Percentiles rank a stretch among this genome's conserved stretches.
Evolutionary conservation across 2,888 invertebrate genomes (phyloP).

Genomic region (Carterocephalus palaemon): DNA sequence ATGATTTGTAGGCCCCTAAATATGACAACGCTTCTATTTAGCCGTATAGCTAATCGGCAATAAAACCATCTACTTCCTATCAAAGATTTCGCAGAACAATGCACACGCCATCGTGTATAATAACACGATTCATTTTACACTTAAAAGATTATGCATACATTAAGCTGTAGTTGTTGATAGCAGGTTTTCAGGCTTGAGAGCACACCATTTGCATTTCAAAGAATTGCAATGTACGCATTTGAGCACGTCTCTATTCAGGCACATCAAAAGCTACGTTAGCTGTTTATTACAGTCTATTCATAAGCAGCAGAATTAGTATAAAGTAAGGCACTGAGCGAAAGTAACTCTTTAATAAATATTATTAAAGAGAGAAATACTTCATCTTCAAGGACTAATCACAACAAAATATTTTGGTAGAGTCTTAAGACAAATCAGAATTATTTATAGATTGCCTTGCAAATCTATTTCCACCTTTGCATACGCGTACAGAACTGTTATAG

Average conservation of each 20-base stretch:
- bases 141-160: too few species aligned
- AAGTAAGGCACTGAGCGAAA: too few species aligned
- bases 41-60: not conserved
- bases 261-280: slow-evolving; percentile 44
- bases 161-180: not conserved
- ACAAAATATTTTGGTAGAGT: not conserved
- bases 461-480: slow-evolving; percentile 1
- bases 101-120: too few species aligned
- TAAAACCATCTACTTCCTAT: too few species aligned
- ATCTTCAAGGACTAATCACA: too few species aligned
- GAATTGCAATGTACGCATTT: not conserved
- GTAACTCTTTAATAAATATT: too few species aligned
- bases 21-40: slow-evolving; percentile 35
- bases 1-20: slow-evolving; percentile 64
- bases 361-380: too few species aligned
- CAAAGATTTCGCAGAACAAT: too few species aligned
- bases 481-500: slow-evolving; percentile 16
- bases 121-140: too few species aligned
- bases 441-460: slow-evolving; percentile 1
- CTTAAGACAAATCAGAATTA: not conserved
- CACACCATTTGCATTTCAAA: slow-evolving; percentile 11
- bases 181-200: not conserved
- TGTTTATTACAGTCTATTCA: slow-evolving; percentile 45
- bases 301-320: too few species aligned
- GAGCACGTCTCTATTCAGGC: slow-evolving; percentile 37